Percentiles rank a stretch among this genome's conserved stretches.
Conservation (phyloP, 2,888 invertebrate genomes). For the Eupsilia transversa region DNA sequence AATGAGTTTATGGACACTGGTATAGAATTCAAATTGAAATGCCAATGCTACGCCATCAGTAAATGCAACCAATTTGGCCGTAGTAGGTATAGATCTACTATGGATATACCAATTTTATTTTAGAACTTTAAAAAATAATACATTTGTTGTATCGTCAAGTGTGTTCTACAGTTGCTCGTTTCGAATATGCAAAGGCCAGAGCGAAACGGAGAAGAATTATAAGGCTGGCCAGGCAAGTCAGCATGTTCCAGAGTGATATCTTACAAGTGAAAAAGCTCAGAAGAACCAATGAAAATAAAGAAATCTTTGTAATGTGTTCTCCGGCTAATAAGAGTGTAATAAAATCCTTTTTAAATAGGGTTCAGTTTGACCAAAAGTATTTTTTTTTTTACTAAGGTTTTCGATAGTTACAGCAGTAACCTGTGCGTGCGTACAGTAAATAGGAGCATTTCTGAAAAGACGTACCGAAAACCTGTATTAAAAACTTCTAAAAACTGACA, state of each 20-base stretch:
- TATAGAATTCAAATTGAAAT: constrained; percentile 45
- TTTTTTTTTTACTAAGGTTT: background rate
- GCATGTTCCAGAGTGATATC: background rate
- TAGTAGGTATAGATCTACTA: background rate
- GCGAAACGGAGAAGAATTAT: background rate
- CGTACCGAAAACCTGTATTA: background rate
- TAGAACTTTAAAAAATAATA: background rate
- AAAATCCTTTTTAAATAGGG: background rate
- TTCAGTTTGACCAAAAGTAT: background rate
- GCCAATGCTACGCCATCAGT: background rate
- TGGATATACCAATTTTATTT: background rate
- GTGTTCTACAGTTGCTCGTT: background rate
- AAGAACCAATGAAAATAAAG: too few species aligned
- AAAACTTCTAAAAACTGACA: constrained; percentile 18
- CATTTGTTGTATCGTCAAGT: too few species aligned
- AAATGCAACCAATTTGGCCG: constrained; percentile 25
- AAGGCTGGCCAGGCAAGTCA: background rate
- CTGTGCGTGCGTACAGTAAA: background rate
- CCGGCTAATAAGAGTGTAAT: background rate
- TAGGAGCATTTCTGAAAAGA: background rate
- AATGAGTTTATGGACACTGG: constrained; percentile 38
- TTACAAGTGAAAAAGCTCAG: background rate
- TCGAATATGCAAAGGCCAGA: background rate
- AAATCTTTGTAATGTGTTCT: background rate
- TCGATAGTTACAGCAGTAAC: background rate